Evolutionary conservation across 2,797 vertebrate genomes (phyloP).

Genomic region (Rhinatrema bivittatum): DNA sequence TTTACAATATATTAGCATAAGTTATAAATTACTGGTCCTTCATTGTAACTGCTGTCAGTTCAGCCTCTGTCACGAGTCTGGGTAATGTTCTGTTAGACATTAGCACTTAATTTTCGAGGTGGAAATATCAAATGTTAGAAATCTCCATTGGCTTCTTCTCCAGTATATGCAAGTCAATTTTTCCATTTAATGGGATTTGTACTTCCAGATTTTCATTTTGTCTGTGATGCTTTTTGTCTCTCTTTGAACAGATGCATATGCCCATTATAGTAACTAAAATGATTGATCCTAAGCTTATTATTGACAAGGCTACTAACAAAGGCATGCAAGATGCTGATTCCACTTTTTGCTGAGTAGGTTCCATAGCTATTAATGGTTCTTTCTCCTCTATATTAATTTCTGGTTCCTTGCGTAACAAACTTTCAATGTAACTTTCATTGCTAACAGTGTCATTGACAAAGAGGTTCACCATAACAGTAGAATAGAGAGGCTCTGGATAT

Average conservation of each 20-base stretch:
- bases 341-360: constrained; percentile 57
- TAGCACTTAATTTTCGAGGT: constrained; percentile 6
- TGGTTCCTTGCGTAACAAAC: constrained; percentile 76
- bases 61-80: constrained; percentile 11
- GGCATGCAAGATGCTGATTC: constrained; percentile 74
- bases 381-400: constrained; percentile 85
- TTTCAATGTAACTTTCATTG: constrained; percentile 94
- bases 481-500: constrained; percentile 88
- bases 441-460: constrained; percentile 96
- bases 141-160: constrained; percentile 83
- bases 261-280: constrained; percentile 73
- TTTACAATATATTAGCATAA: constrained; percentile 62
- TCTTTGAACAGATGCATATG: constrained; percentile 81
- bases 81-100: too few relatives aligned
- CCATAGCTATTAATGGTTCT: constrained; percentile 68
- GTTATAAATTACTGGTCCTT: constrained; percentile 63
- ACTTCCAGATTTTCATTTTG: constrained; percentile 69
- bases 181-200: constrained; percentile 86
- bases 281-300: constrained; percentile 78
- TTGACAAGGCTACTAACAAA: constrained; percentile 75
- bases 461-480: constrained; percentile 90
- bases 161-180: constrained; percentile 65
- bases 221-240: constrained; percentile 68
- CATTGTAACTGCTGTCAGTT: constrained; percentile 30
- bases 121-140: constrained; percentile 77